Evolutionary conservation across 2,888 invertebrate species (phyloP).

Genomic region (Drosophila mercatorum): DNA sequence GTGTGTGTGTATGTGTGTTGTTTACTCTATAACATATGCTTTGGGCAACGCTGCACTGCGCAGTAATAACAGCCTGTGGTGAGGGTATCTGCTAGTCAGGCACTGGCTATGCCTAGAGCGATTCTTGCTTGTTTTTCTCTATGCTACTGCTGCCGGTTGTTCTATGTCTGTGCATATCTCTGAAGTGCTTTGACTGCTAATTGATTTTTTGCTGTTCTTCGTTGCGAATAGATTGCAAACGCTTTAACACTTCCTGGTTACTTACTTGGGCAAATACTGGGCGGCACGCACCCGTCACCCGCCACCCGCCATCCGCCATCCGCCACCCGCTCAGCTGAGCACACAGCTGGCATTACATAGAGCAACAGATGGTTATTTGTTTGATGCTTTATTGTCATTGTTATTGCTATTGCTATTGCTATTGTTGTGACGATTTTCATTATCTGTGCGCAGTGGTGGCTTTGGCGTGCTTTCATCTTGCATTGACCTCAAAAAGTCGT

Average conservation of each 20-base stretch:
- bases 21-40: not conserved
- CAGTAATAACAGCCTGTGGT: not conserved
- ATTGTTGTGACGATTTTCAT: not conserved
- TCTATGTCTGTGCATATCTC: not conserved
- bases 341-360: slow-evolving; percentile 42
- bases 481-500: slow-evolving; percentile 52
- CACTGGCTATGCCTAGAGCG: not conserved
- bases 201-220: not conserved
- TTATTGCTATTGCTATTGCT: not conserved
- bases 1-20: not conserved
- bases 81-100: not conserved
- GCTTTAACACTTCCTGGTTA: slow-evolving; percentile 54
- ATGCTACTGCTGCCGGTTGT: not conserved
- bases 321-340: slow-evolving; percentile 57
- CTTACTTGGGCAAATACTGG: slow-evolving; percentile 54
- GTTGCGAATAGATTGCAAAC: slow-evolving; percentile 23
- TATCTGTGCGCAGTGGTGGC: slow-evolving; percentile 4
- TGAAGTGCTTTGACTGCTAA: slow-evolving; percentile 12
- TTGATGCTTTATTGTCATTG: not conserved
- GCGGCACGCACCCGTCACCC: slow-evolving; percentile 13
- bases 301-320: not conserved
- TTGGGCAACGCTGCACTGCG: not conserved
- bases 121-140: not conserved
- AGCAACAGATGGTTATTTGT: slow-evolving; percentile 17
- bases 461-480: slow-evolving; percentile 41